A percentile compares a stretch with the other conserved stretches of the same genome.
These are phyloP conservation scores for Tryphoninae sp. DNA, from an alignment of 2,888 invertebrate genomes.

Conservation along the genomic window DNA sequence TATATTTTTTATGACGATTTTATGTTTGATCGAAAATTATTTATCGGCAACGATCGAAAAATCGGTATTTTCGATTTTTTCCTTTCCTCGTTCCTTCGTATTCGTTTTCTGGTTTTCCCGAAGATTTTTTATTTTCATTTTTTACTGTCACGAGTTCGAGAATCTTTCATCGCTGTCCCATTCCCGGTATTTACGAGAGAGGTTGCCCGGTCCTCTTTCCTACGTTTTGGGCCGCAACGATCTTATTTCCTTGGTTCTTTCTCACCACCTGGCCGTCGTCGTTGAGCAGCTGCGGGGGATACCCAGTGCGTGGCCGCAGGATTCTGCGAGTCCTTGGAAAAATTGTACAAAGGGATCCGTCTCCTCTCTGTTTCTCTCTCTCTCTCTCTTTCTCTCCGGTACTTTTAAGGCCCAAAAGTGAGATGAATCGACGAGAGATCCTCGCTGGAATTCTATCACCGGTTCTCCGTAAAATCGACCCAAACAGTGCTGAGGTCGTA, in stretches of 20 bases:
- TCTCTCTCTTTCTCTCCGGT: constrained; percentile 28
- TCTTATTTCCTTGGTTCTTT: constrained; percentile 29
- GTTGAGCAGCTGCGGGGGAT: constrained; percentile 52
- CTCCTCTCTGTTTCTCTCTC: constrained; percentile 38
- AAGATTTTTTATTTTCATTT: not conserved
- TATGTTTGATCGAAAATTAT: no score
- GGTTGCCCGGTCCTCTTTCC: constrained; percentile 1
- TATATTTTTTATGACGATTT: no score
- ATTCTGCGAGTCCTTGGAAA: constrained; percentile 55
- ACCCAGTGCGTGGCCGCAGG: constrained; percentile 32
- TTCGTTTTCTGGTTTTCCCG: not conserved
- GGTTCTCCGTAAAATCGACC: constrained; percentile 45
- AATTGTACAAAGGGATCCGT: constrained; percentile 47
- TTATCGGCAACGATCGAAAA: no score
- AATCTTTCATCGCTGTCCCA: constrained; percentile 5
- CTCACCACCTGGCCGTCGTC: constrained; percentile 44
- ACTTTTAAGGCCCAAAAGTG: constrained; percentile 44
- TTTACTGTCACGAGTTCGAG: not conserved
- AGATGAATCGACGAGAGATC: constrained; percentile 35
- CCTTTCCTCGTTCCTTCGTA: not conserved
- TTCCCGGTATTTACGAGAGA: not conserved
- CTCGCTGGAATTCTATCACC: constrained; percentile 35
- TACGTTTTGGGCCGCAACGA: constrained; percentile 2
- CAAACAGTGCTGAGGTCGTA: constrained; percentile 28
- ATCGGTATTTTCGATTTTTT: not conserved